These are phyloP conservation scores for Cyaniris semiargus DNA, from an alignment of 2,888 invertebrate genomes.

Conservation along the genomic window DNA sequence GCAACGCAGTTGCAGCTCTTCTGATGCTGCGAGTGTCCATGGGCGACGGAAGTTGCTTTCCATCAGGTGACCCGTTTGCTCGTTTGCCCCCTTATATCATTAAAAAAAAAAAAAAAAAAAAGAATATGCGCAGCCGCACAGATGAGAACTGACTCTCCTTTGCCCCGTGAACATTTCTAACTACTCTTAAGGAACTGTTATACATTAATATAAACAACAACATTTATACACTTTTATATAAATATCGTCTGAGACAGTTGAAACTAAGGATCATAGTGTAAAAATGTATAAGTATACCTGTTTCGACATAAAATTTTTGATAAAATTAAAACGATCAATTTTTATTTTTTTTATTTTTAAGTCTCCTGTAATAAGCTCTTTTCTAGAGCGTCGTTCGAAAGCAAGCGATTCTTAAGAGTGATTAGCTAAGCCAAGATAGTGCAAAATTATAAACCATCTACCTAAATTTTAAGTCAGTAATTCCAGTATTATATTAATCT, in stretches of 20 bases:
- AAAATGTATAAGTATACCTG: conserved; percentile 41
- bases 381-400: conserved; percentile 37
- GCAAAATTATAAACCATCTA: conserved; percentile 39
- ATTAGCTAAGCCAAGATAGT: conserved; percentile 39
- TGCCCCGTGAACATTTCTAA: conserved; percentile 29
- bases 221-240: conserved; percentile 58
- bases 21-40: no score
- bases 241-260: conserved; percentile 48
- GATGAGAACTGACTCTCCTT: neutral
- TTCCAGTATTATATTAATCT: conserved; percentile 32
- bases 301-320: conserved; percentile 37
- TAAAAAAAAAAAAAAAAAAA: no score
- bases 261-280: conserved; percentile 40
- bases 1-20: no score
- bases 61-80: no score
- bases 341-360: conserved; percentile 29
- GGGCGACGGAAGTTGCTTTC: no score
- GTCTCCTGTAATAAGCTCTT: conserved; percentile 38
- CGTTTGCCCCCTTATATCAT: no score
- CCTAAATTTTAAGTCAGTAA: conserved; percentile 35
- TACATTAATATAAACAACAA: conserved; percentile 68
- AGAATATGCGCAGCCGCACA: neutral
- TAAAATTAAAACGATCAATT: conserved; percentile 32
- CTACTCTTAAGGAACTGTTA: conserved; percentile 63
- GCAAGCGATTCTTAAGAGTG: conserved; percentile 35